Conservation (phyloP, 1,140 invertebrate genomes). For the Neodiprion virginianus region DNA sequence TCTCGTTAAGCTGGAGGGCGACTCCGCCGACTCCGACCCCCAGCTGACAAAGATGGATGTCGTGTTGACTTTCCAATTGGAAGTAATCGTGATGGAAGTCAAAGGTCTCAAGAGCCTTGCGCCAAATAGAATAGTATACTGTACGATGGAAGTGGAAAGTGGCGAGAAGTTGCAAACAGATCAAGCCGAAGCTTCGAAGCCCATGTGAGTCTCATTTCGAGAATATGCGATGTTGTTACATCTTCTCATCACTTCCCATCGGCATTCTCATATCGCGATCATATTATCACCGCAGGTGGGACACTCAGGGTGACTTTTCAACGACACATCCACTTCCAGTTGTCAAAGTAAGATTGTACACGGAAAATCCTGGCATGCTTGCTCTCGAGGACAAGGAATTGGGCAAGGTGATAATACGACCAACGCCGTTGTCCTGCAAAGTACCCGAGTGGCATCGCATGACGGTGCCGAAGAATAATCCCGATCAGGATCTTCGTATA, state of each 20-base stretch:
- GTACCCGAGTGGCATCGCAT: conserved; percentile 98
- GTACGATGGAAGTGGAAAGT: conserved; percentile 99
- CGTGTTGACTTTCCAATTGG: conserved; percentile 93
- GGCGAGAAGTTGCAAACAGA: conserved; percentile 99
- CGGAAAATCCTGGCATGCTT: conserved; percentile 96
- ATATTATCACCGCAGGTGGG: conserved; percentile 74
- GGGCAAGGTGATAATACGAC: conserved; percentile 91
- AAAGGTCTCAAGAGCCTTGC: conserved; percentile 96
- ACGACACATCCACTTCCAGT: conserved; percentile 96
- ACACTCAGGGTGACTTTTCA: conserved; percentile 97
- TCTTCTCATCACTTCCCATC: too few species aligned
- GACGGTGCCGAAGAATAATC: conserved; percentile 91
- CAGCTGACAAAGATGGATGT: conserved; percentile 96
- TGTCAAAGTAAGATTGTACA: conserved; percentile 97
- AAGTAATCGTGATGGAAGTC: conserved; percentile 98
- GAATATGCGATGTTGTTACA: background rate
- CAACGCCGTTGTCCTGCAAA: conserved; percentile 91
- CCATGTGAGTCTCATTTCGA: conserved; percentile 74
- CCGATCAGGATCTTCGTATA: conserved; percentile 95
- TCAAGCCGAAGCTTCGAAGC: conserved; percentile 98
- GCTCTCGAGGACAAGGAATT: conserved; percentile 98
- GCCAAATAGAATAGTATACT: conserved; percentile 98
- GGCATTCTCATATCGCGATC: background rate
- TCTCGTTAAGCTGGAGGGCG: conserved; percentile 89
- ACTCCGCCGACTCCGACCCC: conserved; percentile 89